Percentiles rank a stretch among this genome's conserved stretches.
These are phyloP conservation scores for Phodopus roborovskii DNA, from an alignment of 2,113 vertebrate genomes.

Conservation along the genomic window DNA sequence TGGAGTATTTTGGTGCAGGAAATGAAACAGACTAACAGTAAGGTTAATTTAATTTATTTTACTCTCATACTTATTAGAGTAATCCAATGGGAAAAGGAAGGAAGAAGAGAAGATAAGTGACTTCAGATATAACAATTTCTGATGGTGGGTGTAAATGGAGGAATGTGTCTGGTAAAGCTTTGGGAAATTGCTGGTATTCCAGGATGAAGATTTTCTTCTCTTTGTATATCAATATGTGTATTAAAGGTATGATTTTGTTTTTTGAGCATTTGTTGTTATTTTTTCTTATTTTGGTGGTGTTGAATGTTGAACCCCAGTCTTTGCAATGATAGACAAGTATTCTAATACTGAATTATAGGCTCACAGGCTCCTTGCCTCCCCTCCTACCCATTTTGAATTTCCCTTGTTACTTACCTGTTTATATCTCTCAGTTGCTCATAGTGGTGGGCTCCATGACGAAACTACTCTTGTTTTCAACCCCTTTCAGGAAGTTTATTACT, in stretches of 20 bases:
- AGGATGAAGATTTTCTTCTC: not conserved
- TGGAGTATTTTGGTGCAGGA: not conserved
- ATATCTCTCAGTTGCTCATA: not conserved
- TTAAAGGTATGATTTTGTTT: not conserved
- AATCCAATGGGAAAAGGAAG: not conserved
- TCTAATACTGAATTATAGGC: not conserved
- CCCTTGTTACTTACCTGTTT: not conserved
- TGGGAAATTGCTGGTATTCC: not conserved
- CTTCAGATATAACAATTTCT: not conserved
- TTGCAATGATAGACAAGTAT: not conserved
- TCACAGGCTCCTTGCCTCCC: not conserved
- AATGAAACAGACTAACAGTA: not conserved
- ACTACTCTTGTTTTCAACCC: not conserved
- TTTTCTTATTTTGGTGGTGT: not conserved
- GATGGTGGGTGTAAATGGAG: not conserved
- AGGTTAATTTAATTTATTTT: not conserved
- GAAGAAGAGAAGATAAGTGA: not conserved
- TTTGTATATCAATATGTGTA: not conserved
- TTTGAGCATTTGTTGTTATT: not conserved
- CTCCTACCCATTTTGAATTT: not conserved
- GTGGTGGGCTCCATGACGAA: not conserved
- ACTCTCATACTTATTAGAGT: not conserved
- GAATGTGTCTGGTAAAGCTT: not conserved
- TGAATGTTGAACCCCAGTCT: not conserved
- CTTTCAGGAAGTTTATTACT: not conserved